phyloP scores from a whole-genome alignment of 2,113 vertebrate species.

The Oxyura jamaicensis region DNA sequence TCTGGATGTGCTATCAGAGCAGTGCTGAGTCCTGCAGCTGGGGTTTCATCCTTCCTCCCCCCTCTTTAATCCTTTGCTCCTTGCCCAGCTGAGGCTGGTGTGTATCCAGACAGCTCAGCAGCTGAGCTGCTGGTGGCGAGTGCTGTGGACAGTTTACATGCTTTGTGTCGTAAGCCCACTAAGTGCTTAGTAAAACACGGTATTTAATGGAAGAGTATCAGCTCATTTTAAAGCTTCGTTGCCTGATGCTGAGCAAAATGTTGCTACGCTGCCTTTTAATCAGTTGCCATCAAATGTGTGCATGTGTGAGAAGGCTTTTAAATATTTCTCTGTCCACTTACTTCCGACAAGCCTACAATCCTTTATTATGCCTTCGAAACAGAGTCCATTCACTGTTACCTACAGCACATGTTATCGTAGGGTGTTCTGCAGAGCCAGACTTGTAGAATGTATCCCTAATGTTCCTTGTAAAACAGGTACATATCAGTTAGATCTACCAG shows the following conservation, averaged over 20 bases:
- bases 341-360: slow-evolving; percentile 43
- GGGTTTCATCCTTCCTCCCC: neutral
- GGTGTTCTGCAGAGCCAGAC: slow-evolving; percentile 7
- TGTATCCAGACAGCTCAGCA: slow-evolving; percentile 3
- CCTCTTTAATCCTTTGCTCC: neutral
- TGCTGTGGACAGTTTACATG: slow-evolving; percentile 19
- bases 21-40: neutral
- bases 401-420: neutral
- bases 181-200: slow-evolving; percentile 55
- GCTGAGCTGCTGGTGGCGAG: slow-evolving; percentile 8
- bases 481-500: neutral
- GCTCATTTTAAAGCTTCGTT: slow-evolving; percentile 52
- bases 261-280: slow-evolving; percentile 41
- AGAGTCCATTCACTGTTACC: slow-evolving; percentile 17
- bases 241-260: slow-evolving; percentile 41
- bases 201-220: slow-evolving; percentile 39
- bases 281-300: slow-evolving; percentile 44
- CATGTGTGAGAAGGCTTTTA: slow-evolving; percentile 48
- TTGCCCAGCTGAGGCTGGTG: neutral
- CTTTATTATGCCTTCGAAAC: slow-evolving; percentile 17
- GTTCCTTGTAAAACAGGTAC: neutral
- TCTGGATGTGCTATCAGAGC: neutral
- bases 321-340: slow-evolving; percentile 39
- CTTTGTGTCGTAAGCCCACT: slow-evolving; percentile 40
- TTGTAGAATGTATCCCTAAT: neutral